Percentiles rank a stretch among this genome's conserved stretches.
These are phyloP conservation scores for Sapajus apella DNA, from an alignment of 2,113 vertebrate species.

Conservation along the genomic window DNA sequence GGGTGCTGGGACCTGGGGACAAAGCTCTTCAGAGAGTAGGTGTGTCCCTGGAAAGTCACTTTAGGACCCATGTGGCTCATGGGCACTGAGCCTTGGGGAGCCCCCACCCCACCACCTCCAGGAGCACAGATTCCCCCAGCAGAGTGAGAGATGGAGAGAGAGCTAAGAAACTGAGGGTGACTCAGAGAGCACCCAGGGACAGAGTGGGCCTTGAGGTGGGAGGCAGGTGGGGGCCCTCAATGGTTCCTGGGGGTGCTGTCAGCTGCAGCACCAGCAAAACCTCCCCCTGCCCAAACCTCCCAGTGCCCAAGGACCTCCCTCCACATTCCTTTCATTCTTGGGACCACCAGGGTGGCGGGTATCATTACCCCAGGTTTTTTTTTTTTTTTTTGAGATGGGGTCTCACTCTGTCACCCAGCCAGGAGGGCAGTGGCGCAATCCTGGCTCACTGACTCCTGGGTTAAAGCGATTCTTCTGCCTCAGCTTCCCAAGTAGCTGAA, in stretches of 20 bases:
- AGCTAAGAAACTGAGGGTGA: neutral
- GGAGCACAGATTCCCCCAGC: neutral
- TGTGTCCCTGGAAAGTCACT: neutral
- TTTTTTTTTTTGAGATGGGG: too few species aligned
- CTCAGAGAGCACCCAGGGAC: neutral
- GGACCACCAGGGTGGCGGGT: neutral
- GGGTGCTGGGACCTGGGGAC: neutral
- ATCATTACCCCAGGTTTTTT: neutral
- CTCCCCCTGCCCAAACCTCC: neutral
- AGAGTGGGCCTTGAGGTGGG: neutral
- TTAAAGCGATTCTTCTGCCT: too few species aligned
- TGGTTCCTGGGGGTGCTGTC: neutral
- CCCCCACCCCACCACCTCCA: neutral
- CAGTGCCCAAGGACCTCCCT: neutral
- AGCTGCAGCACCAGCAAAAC: neutral
- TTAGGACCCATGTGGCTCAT: neutral
- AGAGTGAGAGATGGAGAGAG: neutral
- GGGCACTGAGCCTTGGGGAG: neutral
- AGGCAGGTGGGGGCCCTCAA: neutral
- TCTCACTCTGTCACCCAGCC: too few species aligned
- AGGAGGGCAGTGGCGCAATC: too few species aligned
- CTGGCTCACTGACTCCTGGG: too few species aligned
- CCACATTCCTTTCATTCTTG: neutral
- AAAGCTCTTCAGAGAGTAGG: neutral
- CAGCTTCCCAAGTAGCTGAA: too few species aligned